These are phyloP conservation scores for Sceliomorpha sp. DNA, from an alignment of 2,888 invertebrate genomes.

Conservation along the genomic window DNA sequence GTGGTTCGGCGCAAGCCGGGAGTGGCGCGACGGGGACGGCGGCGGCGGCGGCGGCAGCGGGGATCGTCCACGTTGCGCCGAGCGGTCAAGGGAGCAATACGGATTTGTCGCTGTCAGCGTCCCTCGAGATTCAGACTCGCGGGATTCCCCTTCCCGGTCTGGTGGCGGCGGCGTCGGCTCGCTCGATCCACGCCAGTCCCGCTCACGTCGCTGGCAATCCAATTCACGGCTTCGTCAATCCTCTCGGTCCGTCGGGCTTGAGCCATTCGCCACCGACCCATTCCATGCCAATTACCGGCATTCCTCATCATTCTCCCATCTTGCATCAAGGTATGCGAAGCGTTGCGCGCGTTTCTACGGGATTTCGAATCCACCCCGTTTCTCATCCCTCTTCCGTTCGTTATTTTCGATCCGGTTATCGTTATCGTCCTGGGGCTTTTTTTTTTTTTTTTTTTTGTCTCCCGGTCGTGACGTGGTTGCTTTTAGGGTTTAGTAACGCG, in stretches of 20 bases:
- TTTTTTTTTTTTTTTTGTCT: no score
- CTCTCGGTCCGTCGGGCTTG: slow-evolving; percentile 71
- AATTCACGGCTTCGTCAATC: slow-evolving; percentile 76
- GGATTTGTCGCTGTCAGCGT: slow-evolving; percentile 46
- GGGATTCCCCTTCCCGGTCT: slow-evolving; percentile 77
- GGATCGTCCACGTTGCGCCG: slow-evolving; percentile 12
- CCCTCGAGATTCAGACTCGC: slow-evolving; percentile 69
- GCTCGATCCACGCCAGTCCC: slow-evolving; percentile 56
- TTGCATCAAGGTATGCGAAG: slow-evolving; percentile 68
- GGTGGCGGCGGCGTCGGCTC: slow-evolving; percentile 68
- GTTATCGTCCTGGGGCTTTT: no score
- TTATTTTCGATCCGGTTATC: no score
- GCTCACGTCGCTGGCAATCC: slow-evolving; percentile 65
- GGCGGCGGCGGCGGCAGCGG: slow-evolving; percentile 2
- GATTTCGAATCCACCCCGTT: no score
- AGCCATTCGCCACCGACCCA: slow-evolving; percentile 63
- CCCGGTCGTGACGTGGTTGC: no score
- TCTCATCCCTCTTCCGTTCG: no score
- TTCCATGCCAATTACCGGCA: slow-evolving; percentile 61
- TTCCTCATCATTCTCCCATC: slow-evolving; percentile 67
- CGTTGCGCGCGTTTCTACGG: no score
- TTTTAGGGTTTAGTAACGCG: no score
- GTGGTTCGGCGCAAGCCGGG: slow-evolving; percentile 57
- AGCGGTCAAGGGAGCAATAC: slow-evolving; percentile 21
- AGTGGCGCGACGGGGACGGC: slow-evolving; percentile 64